Base-by-base conservation (phyloP, 53 echinoderm and acorn worm genomes). In the Holothuria scabra region DNA sequence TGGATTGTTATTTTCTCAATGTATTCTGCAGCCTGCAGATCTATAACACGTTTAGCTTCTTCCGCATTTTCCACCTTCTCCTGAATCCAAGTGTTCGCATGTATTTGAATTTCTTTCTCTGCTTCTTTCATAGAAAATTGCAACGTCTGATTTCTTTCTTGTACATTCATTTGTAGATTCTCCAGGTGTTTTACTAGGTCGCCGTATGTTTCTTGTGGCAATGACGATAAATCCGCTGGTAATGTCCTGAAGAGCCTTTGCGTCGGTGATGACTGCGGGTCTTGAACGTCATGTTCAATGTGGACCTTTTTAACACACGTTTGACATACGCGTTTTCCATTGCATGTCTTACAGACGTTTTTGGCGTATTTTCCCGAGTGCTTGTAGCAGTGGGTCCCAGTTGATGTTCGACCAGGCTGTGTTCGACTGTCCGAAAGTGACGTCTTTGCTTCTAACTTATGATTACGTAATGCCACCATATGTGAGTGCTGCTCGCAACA, bases 401-500 rank as follows among this genome's bases (percentile, higher is more conserved):
- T 11, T 26, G 23, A 11, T 29, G 21, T 28, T 13, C n/a, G n/a
- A n/a, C n/a, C n/a, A n/a, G n/a, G n/a, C n/a, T n/a, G n/a, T n/a
- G n/a, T n/a, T n/a, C 46, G 76, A 23, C 22, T 23, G 21, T 13
- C 25, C 2, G 18, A 56, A 19, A 76, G 32, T 32, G 57, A 14
- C 14, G 19, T 31, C 4, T 56, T 25, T 14, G 30, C 29, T 14
- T 52, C 58, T 13, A 70, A 10, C 29, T 28, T 56, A 32, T 78
- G 78, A 32, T 56, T 28, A 26, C 56, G 56, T 23, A 78, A 78
- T 18, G 56, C 31, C 59, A 59, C 28, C 78, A 78, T 29, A 32
- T 56, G 58, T 28, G 78, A 28, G 58, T 78, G 78, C 30, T 78
- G 56, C 5, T 58, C 58, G 16, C 29, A 3, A 55, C 78, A 78